A percentile compares a stretch with the other conserved stretches of the same genome.
Conservation (phyloP, 2,888 invertebrate genomes). For the Athalia rosae region DNA sequence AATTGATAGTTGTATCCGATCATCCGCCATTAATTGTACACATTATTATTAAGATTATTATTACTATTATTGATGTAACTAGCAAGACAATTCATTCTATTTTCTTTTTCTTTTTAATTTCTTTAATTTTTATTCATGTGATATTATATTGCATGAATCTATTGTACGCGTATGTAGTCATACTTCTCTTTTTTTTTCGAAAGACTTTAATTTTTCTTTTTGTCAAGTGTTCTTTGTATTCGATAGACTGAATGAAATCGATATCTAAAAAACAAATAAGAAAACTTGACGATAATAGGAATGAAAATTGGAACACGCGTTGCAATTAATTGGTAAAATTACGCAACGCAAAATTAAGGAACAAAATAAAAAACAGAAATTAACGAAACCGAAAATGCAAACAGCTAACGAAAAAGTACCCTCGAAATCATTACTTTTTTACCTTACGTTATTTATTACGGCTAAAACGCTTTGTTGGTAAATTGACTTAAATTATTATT, state of each 20-base stretch:
- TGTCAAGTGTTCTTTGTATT: not conserved
- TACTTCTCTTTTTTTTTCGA: no score
- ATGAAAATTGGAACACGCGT: not conserved
- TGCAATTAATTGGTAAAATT: not conserved
- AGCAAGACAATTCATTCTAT: not conserved
- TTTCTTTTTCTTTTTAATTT: not conserved
- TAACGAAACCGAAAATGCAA: not conserved
- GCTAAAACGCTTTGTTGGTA: not conserved
- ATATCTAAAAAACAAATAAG: not conserved
- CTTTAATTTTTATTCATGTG: conserved; percentile 18
- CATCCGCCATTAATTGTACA: conserved; percentile 14
- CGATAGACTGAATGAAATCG: not conserved
- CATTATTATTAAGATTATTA: conserved; percentile 19
- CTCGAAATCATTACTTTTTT: conserved; percentile 7
- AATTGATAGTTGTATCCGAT: conserved; percentile 1
- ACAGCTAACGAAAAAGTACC: conserved; percentile 1
- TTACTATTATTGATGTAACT: conserved; percentile 1
- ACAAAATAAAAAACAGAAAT: not conserved
- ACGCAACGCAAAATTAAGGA: not conserved
- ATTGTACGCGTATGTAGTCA: no score
- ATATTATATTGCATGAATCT: no score
- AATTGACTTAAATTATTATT: conserved; percentile 3
- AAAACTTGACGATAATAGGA: not conserved
- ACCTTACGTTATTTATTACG: no score
- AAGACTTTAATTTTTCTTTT: conserved; percentile 42